phyloP scores from a whole-genome alignment of 2,113 vertebrate species.

The Ardeotis arabs region DNA sequence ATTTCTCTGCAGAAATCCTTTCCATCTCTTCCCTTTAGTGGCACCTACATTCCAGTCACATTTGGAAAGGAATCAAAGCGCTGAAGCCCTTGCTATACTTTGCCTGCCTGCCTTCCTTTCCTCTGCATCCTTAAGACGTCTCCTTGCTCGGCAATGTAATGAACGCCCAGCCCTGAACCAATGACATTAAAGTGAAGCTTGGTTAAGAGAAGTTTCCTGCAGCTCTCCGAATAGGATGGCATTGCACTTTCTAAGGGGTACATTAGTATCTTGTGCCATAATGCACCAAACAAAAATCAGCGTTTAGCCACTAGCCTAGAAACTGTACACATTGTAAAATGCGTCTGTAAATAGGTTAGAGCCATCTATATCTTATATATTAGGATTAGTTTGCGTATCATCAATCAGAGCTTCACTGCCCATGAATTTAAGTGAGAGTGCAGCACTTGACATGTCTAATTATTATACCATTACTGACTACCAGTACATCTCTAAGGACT shows the following conservation, averaged over 20 bases:
- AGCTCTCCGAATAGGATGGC: neutral
- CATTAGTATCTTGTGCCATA: neutral
- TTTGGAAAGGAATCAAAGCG: neutral
- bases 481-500: neutral
- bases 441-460: neutral
- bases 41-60: neutral
- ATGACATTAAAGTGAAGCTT: neutral
- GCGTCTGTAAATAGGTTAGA: neutral
- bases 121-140: neutral
- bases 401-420: neutral
- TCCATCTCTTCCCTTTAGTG: neutral
- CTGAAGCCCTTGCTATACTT: neutral
- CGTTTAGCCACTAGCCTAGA: neutral
- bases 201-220: neutral
- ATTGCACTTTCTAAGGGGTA: neutral
- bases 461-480: neutral
- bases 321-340: neutral
- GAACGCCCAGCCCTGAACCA: neutral
- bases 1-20: neutral
- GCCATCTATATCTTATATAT: rapidly evolving
- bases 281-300: neutral
- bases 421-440: neutral
- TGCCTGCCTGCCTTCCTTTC: neutral
- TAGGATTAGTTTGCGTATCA: neutral
- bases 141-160: neutral